Conservation (phyloP, 2,797 vertebrate genomes). For the Columba guinea region DNA sequence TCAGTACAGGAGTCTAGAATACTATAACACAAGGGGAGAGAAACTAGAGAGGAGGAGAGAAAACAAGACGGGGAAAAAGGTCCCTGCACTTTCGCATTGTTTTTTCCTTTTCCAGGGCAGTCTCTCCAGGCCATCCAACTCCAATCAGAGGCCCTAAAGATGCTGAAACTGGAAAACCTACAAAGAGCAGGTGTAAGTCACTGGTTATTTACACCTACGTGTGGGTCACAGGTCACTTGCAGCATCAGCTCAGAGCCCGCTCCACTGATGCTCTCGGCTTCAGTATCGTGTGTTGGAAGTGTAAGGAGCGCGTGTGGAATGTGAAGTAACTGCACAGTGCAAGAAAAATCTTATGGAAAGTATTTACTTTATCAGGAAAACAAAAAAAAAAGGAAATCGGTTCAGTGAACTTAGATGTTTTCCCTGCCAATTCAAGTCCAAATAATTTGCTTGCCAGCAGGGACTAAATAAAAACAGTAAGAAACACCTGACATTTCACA, state of each 20-base stretch:
- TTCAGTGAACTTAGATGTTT: not conserved
- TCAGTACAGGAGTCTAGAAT: not conserved
- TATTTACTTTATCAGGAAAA: not conserved
- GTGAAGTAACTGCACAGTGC: not conserved
- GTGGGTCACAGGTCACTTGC: not conserved
- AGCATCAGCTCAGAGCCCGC: not conserved
- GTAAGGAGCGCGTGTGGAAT: not conserved
- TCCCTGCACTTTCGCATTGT: not conserved
- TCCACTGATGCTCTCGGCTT: not conserved
- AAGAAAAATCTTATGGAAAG: not conserved
- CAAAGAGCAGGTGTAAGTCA: rapidly evolving
- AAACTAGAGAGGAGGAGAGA: not conserved
- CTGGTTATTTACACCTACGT: too few relatives aligned
- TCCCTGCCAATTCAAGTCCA: not conserved
- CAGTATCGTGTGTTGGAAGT: rapidly evolving
- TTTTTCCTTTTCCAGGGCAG: not conserved
- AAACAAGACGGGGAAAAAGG: not conserved
- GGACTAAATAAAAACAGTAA: not conserved
- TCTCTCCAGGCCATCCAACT: not conserved
- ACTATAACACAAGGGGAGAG: not conserved
- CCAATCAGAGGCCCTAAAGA: not conserved
- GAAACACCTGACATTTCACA: not conserved
- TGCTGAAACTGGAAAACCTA: not conserved
- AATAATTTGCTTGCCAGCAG: not conserved
- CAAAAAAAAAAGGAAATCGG: too few relatives aligned